Base-by-base conservation (phyloP, 2,888 invertebrate genomes). In the Nipponacmea schrenckii region DNA sequence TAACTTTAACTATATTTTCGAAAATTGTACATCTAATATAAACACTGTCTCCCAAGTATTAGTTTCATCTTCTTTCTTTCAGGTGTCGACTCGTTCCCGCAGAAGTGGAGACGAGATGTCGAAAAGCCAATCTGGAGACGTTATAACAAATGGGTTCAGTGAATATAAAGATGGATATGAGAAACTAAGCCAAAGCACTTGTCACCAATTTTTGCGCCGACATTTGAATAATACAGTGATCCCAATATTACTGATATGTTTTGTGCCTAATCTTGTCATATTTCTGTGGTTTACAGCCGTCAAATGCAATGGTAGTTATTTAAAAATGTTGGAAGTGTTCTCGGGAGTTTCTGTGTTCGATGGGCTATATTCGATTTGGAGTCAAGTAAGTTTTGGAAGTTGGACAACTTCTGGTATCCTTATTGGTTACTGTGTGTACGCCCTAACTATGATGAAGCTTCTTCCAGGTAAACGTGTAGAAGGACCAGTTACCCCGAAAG, bases 401-500 rank as follows among this genome's bases (percentile, higher is more conserved):
- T 81, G 81, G 45, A 71, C 77, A 0, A 80, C 87, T 20, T 77
- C 82, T 14, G 69, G 69, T 12, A 79, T 87, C 10, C 72, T 89
- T 12, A 70, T 83, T 7, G 83, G 81, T 0, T 89, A 86, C 75
- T 78, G 80, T 62, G 50, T 85, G 0, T 91, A 90, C 89, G 89
- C 90, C 1, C 79, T 89, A n/a, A 27, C 89, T 17, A 89, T 90
- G 83, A 86, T 90, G 81, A 84, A 84, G 71, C 73, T 90, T 0
- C 73, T 89, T 7, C 89, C 89, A 2, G 89, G 89, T n/a, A 86
- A 88, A 62, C 84, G 80, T 15, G 89, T 88, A 62, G 71, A 83
- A 46, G 91, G 91, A 2, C 91, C 91, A 0, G 81, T 88, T 5
- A 91, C 91, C 0, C 85, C 87, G 10, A 90, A 89, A 72, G 91